Base-by-base conservation (phyloP, 2,888 invertebrate genomes). In the Ophioninae sp. region DNA sequence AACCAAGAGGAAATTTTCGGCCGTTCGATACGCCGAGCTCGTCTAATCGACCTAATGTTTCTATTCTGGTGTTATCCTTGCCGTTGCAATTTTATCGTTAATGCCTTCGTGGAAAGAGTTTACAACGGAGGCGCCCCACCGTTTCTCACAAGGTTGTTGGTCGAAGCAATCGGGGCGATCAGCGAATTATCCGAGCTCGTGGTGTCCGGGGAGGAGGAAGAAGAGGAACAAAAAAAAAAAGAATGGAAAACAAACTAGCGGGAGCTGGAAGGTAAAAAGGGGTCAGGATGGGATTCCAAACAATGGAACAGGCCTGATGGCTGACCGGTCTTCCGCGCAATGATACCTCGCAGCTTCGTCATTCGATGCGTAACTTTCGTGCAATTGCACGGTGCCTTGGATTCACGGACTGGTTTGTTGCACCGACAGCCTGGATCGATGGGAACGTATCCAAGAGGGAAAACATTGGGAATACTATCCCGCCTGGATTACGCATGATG, bases 331-430 rank as follows among this genome's bases (percentile, higher is more conserved):
- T 81, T 72, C 65, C 67, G 44, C n/a, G 77, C 59, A 77, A 56
- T 74, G 62, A 76, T 59, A 39, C 41, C 57, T 30, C 41, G 17
- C 50, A 44, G 56, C 78, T 79, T 81, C 72, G 81, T 83, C 77
- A 75, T 82, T 84, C 80, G 75, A 85, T 88, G 87, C 90, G 87
- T 89, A 89, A 91, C 90, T 89, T 87, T 88, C 50, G 86, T 90
- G 87, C 90, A 89, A 91, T 91, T 90, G 88, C 89, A 20, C 81
- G 79, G 75, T 56, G 37, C 70, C 70, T 59, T 2, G 20, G 57
- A 30, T 59, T 44, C 59, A 30, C 64, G 64, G 30, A 37, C 37
- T 30, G 59, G 30, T 70, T 70, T 41, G 23, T 7, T 44, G 21
- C 41, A 13, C 23, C 20, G 44, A 68, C 21, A 30, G 56, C 23